These are phyloP conservation scores for Meandrusa payeni DNA, from an alignment of 2,888 invertebrate genomes.

Conservation along the genomic window DNA sequence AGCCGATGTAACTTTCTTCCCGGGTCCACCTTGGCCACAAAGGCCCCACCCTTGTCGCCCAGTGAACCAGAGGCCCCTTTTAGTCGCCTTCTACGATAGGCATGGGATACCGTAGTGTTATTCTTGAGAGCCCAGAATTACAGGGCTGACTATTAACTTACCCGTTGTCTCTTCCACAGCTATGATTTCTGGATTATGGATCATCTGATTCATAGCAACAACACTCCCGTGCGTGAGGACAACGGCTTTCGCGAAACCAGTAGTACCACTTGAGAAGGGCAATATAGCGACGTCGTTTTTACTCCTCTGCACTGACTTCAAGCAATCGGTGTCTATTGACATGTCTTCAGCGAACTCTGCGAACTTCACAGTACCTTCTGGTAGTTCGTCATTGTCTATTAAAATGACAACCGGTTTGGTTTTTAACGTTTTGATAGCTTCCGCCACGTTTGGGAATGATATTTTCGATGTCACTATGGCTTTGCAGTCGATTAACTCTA, in stretches of 20 bases:
- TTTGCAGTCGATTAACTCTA: slow-evolving; percentile 82
- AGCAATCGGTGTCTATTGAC: slow-evolving; percentile 69
- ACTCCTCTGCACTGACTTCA: slow-evolving; percentile 62
- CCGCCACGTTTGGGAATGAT: slow-evolving; percentile 68
- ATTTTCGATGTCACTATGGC: slow-evolving; percentile 82
- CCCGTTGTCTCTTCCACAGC: slow-evolving; percentile 62
- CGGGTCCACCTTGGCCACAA: no score
- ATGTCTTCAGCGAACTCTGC: slow-evolving; percentile 81
- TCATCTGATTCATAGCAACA: slow-evolving; percentile 69
- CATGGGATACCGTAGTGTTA: no score
- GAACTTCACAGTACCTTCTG: slow-evolving; percentile 83
- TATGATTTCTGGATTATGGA: slow-evolving; percentile 55
- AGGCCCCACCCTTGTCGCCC: no score
- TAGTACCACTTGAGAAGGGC: slow-evolving; percentile 94
- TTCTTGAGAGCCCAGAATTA: no score
- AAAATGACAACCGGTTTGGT: slow-evolving; percentile 76
- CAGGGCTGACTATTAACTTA: slow-evolving; percentile 32
- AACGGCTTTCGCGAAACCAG: slow-evolving; percentile 90
- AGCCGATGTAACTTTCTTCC: no score
- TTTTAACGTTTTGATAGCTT: slow-evolving; percentile 68
- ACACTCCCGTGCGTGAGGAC: slow-evolving; percentile 82
- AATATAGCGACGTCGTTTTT: slow-evolving; percentile 84
- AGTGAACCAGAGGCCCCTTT: no score
- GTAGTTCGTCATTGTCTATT: slow-evolving; percentile 60
- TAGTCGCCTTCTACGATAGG: no score